These are phyloP conservation scores for Aselliscus stoliczkanus DNA, from an alignment of 2,797 vertebrate genomes.

Conservation along the genomic window DNA sequence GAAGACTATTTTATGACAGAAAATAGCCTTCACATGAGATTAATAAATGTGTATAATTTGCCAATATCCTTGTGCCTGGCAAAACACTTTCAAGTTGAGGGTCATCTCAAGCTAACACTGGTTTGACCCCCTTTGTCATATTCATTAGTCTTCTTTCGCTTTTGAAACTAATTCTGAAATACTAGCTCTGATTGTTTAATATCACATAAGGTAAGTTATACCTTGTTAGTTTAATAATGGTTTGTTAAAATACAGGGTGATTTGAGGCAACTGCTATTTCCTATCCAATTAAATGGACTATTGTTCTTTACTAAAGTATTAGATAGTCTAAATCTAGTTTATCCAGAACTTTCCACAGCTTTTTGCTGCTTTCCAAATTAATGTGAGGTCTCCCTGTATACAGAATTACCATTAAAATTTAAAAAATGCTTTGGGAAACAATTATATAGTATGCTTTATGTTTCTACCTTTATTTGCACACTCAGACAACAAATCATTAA, in stretches of 20 bases:
- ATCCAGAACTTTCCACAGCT: not conserved
- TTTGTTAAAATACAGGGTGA: conserved; percentile 21
- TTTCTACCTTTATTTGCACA: conserved; percentile 34
- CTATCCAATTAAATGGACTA: not conserved
- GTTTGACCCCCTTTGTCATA: not conserved
- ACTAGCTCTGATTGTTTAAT: not conserved
- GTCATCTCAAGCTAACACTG: not conserved
- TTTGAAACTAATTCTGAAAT: conserved; percentile 30
- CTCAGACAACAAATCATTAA: not conserved
- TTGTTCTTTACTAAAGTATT: conserved; percentile 25
- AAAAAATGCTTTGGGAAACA: not conserved
- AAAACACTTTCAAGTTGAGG: not conserved
- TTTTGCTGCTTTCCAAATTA: conserved; percentile 11
- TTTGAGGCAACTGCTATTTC: conserved; percentile 48
- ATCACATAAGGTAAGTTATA: not conserved
- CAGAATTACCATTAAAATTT: not conserved
- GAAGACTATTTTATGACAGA: not conserved
- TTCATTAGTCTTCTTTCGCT: conserved; percentile 1
- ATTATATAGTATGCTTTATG: conserved; percentile 12
- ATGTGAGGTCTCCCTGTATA: not conserved
- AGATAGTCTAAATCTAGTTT: not conserved
- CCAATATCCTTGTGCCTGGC: not conserved
- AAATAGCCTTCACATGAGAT: not conserved
- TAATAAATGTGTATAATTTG: not conserved
- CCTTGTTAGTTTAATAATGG: not conserved